Evolutionary conservation across 1,140 invertebrate genomes (phyloP).

Genomic region (Diplogasteroides magnus): DNA sequence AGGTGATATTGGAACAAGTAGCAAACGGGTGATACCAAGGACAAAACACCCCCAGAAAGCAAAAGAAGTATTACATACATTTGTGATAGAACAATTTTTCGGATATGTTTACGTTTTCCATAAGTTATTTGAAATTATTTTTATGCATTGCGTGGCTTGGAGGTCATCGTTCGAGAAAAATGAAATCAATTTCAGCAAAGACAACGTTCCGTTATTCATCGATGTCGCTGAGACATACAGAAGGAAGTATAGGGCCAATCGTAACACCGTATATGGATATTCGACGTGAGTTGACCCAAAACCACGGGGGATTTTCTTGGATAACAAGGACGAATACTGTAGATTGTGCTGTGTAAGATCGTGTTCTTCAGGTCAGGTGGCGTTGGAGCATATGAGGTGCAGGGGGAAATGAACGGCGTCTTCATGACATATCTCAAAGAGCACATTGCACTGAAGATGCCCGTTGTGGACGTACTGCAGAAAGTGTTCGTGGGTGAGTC

Average conservation of each 20-base stretch:
- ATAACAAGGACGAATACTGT: too few species aligned
- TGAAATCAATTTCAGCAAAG: conserved; percentile 41
- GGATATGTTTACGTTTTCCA: not conserved
- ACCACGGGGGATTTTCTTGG: too few species aligned
- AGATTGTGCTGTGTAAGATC: not conserved
- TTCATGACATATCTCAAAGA: conserved; percentile 55
- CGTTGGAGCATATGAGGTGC: conserved; percentile 53
- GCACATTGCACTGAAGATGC: conserved; percentile 36
- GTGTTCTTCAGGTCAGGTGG: conserved; percentile 46
- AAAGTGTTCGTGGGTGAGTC: conserved; percentile 44
- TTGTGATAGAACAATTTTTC: not conserved
- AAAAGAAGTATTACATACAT: not conserved
- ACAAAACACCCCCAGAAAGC: too few species aligned
- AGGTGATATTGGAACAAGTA: too few species aligned
- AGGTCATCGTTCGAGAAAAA: too few species aligned
- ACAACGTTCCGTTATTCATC: conserved; percentile 41
- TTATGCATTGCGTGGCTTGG: too few species aligned
- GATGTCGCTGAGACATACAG: conserved; percentile 47
- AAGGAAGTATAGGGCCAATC: conserved; percentile 40
- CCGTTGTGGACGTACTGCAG: conserved; percentile 48
- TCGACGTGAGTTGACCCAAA: conserved; percentile 31
- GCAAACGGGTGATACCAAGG: too few species aligned
- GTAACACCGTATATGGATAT: conserved; percentile 54
- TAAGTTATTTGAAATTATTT: conserved; percentile 22
- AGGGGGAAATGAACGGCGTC: conserved; percentile 52